Evolutionary conservation across 2,888 invertebrate genomes (phyloP).

Genomic region (Bedellia somnulentella): DNA sequence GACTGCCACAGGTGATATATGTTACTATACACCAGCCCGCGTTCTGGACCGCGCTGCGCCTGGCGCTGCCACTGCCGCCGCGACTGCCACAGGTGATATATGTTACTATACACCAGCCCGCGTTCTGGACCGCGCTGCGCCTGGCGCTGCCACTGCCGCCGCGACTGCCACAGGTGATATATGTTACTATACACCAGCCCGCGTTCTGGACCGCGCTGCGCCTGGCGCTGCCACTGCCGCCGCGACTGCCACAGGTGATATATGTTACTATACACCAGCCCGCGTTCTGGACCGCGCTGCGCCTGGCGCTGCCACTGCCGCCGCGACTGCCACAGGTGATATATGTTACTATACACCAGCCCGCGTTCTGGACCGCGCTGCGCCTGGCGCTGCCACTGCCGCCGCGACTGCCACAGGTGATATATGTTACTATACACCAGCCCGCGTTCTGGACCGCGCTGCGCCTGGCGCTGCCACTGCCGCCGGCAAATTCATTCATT

Average conservation of each 20-base stretch:
- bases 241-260: too few species aligned
- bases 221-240: conserved; percentile 63
- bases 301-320: conserved; percentile 65
- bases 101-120: conserved; percentile 56
- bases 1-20: too few species aligned
- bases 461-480: conserved; percentile 65
- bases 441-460: conserved; percentile 21
- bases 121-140: conserved; percentile 68
- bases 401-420: too few species aligned
- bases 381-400: conserved; percentile 66
- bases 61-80: conserved; percentile 63
- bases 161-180: too few species aligned
- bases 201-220: conserved; percentile 32
- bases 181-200: too few species aligned
- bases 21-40: conserved; percentile 57
- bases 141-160: conserved; percentile 64
- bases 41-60: conserved; percentile 68
- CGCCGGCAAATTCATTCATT: too few species aligned
- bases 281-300: conserved; percentile 25
- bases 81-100: too few species aligned
- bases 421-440: too few species aligned
- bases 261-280: too few species aligned
- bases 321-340: too few species aligned
- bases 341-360: too few species aligned
- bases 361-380: conserved; percentile 21